Percentiles rank a stretch among this genome's conserved stretches.
phyloP scores from a whole-genome alignment of 2,888 invertebrate genomes.

The Timema podura region DNA sequence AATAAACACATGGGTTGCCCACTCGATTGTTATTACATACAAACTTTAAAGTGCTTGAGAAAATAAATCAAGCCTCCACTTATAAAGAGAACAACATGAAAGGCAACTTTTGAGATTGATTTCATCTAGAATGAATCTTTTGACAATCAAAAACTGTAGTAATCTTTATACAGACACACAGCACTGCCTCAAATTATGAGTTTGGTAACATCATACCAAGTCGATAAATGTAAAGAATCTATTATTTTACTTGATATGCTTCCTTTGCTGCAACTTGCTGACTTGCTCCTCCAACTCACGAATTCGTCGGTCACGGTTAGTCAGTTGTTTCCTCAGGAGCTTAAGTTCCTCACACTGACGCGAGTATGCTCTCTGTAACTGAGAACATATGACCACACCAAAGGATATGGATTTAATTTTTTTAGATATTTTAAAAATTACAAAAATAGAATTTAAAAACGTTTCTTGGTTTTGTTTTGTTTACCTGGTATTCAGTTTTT shows the following conservation, averaged over 20 bases:
- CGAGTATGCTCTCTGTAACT: constrained; percentile 72
- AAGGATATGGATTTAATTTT: not conserved
- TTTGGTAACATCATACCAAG: too few species aligned
- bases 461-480: not conserved
- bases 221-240: too few species aligned
- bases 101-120: too few species aligned
- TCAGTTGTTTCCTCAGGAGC: constrained; percentile 69
- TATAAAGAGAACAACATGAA: too few species aligned
- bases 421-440: not conserved
- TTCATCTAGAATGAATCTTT: too few species aligned
- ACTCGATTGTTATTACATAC: too few species aligned
- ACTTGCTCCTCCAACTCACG: constrained; percentile 76
- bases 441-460: not conserved
- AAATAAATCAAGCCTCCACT: too few species aligned
- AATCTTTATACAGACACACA: too few species aligned
- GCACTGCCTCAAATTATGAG: too few species aligned
- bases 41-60: too few species aligned
- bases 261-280: constrained; percentile 45
- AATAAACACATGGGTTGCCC: too few species aligned
- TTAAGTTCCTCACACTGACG: constrained; percentile 76
- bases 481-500: constrained; percentile 29
- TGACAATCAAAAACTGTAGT: too few species aligned
- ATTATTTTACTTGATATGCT: constrained; percentile 17
- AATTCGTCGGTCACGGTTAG: constrained; percentile 73
- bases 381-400: constrained; percentile 35